phyloP scores from a whole-genome alignment of 23 tunicate genomes.

The Halocynthia aurantium region DNA sequence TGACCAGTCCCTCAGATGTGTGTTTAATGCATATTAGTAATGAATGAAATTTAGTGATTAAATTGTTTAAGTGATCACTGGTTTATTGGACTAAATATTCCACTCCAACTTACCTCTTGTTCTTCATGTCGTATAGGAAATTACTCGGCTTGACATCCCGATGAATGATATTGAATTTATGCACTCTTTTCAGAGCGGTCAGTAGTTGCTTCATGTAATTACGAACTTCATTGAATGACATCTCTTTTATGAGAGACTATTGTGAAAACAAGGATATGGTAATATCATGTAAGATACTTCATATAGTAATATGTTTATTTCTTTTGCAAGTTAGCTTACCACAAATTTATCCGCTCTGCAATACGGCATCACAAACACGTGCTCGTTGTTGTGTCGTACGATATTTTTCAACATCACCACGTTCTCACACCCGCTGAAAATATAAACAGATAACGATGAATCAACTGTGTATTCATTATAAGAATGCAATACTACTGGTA shows the following conservation, averaged over 20 bases:
- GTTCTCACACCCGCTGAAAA: conserved; percentile 48
- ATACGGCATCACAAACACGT: conserved; percentile 77
- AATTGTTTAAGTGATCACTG: too few relatives aligned
- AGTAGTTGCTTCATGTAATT: conserved; percentile 67
- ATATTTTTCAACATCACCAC: conserved; percentile 70
- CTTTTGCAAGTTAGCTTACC: conserved; percentile 27
- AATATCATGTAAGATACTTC: not conserved
- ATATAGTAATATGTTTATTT: not conserved
- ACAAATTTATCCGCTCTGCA: conserved; percentile 43
- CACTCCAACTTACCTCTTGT: conserved; percentile 35
- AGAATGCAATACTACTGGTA: too few relatives aligned
- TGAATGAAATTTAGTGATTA: too few relatives aligned
- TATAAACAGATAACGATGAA: not conserved
- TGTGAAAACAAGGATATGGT: conserved; percentile 9
- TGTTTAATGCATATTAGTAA: too few relatives aligned
- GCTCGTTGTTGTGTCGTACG: conserved; percentile 54
- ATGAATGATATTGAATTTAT: conserved; percentile 59
- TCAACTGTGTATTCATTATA: too few relatives aligned
- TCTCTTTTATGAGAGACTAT: conserved; percentile 38
- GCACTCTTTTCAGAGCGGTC: conserved; percentile 41
- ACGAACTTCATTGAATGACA: conserved; percentile 48
- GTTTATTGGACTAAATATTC: too few relatives aligned
- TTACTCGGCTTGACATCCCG: conserved; percentile 93
- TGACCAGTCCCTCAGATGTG: too few relatives aligned
- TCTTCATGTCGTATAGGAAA: conserved; percentile 61